Evolutionary conservation across 2,113 vertebrate species (phyloP), one percentile per base, ranked within the genome.

Genomic region (Coregonus clupeaformis): DNA sequence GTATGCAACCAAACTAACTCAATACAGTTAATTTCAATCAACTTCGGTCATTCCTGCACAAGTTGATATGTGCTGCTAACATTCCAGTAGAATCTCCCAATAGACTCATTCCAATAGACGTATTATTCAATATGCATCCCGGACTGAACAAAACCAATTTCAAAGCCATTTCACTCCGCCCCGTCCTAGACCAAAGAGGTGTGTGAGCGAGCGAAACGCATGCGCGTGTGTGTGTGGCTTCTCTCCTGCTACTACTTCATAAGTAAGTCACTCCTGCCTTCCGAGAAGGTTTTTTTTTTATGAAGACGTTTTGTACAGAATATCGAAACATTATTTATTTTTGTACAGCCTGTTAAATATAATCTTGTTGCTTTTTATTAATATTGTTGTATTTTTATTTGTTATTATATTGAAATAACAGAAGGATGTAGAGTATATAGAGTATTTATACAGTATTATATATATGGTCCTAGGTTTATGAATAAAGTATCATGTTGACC

Each of bases 391-490:
- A 96, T 94, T 55, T 18, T 94, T 95, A 84, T 89, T 91, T 91
- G 89, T 89, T 87, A 88, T 85, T 82, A 77, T 84, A 80, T 89
- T 91, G 85, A 90, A 90, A 91, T 86, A 85, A 92, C 86, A 94
- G 95, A 95, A 96, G 94, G 94, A 92, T 94, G 95, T 97, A 95
- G 96, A 96, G 90, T 97, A 93, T 94, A 96, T 94, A 96, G 96
- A 99, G 95, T 99, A 98, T 99, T 98, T 99, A 98, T 98, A 94
- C 95, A 93, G 88, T 95, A 94, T 96, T 94, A 95, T 97, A 96
- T 97, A 90, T 91, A 84, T 90, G 89, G 83, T 85, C 84, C 74
- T 92, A 92, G 91, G 85, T 91, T 93, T 85, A 89, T 91, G 89
- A 94, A 92, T 93, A 94, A 94, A 93, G 81, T 88, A 90, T 92